phyloP scores from a whole-genome alignment of 2,113 vertebrate genomes.

The Pseudorasbora parva region DNA sequence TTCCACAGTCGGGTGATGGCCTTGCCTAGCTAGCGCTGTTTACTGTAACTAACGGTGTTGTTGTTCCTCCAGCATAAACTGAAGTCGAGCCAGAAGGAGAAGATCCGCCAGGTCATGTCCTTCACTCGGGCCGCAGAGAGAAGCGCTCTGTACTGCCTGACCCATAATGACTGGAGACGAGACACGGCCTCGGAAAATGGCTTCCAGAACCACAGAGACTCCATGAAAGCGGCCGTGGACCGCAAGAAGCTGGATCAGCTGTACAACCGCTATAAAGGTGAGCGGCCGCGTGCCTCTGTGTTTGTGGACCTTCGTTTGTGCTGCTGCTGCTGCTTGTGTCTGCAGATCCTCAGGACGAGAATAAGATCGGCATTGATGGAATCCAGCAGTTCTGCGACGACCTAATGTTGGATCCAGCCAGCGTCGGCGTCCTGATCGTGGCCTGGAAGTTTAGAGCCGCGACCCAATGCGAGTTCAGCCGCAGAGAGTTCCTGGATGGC shows the following conservation, averaged over 20 bases:
- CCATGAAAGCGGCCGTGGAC: constrained; percentile 90
- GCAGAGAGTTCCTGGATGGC: constrained; percentile 93
- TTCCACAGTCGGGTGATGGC: neutral
- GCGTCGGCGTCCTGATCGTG: constrained; percentile 90
- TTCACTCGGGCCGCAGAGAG: constrained; percentile 91
- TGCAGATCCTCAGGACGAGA: constrained; percentile 93
- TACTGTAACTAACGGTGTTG: neutral
- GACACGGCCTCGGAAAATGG: constrained; percentile 92
- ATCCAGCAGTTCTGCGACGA: constrained; percentile 96
- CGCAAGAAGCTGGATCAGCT: constrained; percentile 90
- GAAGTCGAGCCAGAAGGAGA: constrained; percentile 51
- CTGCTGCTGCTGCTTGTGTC: neutral
- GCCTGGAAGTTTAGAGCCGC: constrained; percentile 95
- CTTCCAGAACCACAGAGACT: constrained; percentile 92
- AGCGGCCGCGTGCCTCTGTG: neutral
- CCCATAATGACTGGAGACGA: constrained; percentile 94
- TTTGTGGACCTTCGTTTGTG: neutral
- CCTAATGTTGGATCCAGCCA: constrained; percentile 88
- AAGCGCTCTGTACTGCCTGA: constrained; percentile 90
- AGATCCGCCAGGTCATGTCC: constrained; percentile 93
- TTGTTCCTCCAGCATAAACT: neutral
- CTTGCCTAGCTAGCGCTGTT: neutral
- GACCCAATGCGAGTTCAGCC: constrained; percentile 95
- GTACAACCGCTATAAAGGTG: constrained; percentile 92
- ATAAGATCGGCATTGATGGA: constrained; percentile 94